Percentiles rank a stretch among this genome's conserved stretches.
These are phyloP conservation scores for Agapostemon virescens DNA, from an alignment of 2,888 invertebrate genomes.

Conservation along the genomic window DNA sequence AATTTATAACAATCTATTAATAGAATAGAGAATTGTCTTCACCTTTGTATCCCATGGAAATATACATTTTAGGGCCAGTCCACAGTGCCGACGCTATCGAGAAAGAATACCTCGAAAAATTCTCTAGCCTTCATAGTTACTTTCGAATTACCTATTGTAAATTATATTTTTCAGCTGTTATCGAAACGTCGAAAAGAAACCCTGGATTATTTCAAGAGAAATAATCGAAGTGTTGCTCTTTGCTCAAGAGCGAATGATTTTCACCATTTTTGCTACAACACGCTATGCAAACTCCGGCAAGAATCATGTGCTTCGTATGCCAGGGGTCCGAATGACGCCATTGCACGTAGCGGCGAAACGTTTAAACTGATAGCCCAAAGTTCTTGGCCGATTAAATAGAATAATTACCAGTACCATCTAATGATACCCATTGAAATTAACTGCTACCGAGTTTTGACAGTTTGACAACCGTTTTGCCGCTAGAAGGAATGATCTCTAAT, in stretches of 20 bases:
- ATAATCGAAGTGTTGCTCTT: background rate
- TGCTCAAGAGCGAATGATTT: background rate
- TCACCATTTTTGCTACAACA: background rate
- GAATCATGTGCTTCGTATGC: constrained; percentile 1
- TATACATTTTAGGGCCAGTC: background rate
- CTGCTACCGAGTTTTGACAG: too few relatives aligned
- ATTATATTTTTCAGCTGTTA: background rate
- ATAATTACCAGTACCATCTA: too few relatives aligned
- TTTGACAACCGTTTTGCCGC: too few relatives aligned
- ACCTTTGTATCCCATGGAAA: background rate
- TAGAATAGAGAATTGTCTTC: background rate
- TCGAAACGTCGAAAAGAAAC: background rate
- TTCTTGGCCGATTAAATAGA: too few relatives aligned
- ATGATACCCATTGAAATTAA: too few relatives aligned
- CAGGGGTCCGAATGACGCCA: background rate
- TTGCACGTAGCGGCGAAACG: background rate
- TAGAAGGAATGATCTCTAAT: too few relatives aligned
- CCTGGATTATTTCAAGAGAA: too few relatives aligned
- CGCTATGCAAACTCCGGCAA: background rate
- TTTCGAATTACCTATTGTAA: background rate
- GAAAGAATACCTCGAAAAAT: background rate
- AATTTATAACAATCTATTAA: background rate
- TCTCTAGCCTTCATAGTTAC: background rate
- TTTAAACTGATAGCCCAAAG: background rate
- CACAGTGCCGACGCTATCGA: background rate